These are phyloP conservation scores for Brachyhypopomus occidentalis DNA, from an alignment of 2,113 vertebrate species.

Conservation along the genomic window DNA sequence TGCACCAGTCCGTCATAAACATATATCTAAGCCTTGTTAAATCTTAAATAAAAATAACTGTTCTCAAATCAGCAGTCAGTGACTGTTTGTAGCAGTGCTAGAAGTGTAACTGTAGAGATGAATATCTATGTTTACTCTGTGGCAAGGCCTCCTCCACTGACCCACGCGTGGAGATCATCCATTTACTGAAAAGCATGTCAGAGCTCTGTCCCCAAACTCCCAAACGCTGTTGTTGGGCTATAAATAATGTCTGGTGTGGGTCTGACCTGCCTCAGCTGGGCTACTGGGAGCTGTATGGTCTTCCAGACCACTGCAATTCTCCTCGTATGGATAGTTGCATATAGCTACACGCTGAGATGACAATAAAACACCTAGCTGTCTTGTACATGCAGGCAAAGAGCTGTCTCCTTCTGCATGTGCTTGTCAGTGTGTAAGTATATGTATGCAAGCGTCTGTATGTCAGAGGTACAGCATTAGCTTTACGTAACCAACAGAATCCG, in stretches of 20 bases:
- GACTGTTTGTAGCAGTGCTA: constrained; percentile 7
- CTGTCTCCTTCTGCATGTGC: background rate
- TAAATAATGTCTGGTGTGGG: constrained; percentile 35
- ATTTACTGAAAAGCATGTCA: constrained; percentile 28
- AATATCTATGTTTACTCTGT: constrained; percentile 29
- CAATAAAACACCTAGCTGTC: constrained; percentile 41
- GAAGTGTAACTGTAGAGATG: background rate
- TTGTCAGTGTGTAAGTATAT: constrained; percentile 1
- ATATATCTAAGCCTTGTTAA: background rate
- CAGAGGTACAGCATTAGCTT: no score
- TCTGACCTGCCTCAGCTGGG: background rate
- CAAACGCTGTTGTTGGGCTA: constrained; percentile 22
- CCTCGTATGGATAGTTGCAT: constrained; percentile 36
- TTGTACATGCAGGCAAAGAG: background rate
- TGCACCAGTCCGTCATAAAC: background rate
- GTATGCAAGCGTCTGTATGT: background rate
- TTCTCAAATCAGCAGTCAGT: background rate
- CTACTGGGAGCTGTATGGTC: constrained; percentile 47
- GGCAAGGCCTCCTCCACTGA: constrained; percentile 16
- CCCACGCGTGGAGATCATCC: constrained; percentile 30
- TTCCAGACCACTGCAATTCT: constrained; percentile 24
- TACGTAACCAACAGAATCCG: background rate
- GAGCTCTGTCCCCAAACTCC: background rate
- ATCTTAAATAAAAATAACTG: background rate
- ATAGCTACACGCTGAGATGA: constrained; percentile 44